A percentile compares a stretch with the other conserved stretches of the same genome.
Conservation (phyloP, 92 coral and sea anemone species). For the Paramuricea clavata region DNA sequence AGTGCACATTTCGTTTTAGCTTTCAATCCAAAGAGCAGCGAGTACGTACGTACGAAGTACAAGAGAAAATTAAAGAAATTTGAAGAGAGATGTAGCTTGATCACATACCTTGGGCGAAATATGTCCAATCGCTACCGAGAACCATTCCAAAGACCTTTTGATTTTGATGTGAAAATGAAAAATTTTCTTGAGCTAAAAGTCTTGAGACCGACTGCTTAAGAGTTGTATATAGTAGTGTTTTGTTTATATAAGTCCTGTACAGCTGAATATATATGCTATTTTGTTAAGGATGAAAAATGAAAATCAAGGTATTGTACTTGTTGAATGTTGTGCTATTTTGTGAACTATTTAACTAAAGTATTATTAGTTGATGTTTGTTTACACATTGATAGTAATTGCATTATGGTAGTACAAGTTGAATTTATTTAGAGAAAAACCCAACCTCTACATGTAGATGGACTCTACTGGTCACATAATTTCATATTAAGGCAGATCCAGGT, state of each 20-base stretch:
- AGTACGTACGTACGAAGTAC: conserved; percentile 91
- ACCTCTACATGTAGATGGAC: no score
- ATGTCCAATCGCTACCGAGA: conserved; percentile 88
- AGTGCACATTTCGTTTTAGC: conserved; percentile 60
- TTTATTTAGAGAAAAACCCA: no score
- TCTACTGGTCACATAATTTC: neutral
- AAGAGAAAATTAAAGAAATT: conserved; percentile 85
- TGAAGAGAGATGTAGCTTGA: conserved; percentile 92
- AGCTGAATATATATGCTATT: neutral
- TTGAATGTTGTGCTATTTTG: neutral
- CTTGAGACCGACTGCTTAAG: conserved; percentile 83
- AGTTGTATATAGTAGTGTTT: conserved; percentile 38
- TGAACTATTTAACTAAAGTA: neutral
- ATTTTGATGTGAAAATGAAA: conserved; percentile 89
- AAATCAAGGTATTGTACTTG: neutral
- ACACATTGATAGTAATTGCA: no score
- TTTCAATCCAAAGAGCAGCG: conserved; percentile 96
- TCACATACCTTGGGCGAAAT: conserved; percentile 91
- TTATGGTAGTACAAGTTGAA: no score
- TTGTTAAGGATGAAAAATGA: conserved; percentile 8
- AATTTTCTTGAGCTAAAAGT: conserved; percentile 89
- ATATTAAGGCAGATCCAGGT: no score
- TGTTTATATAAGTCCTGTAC: neutral
- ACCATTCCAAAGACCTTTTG: conserved; percentile 95
- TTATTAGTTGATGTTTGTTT: neutral